Evolutionary conservation across 2,113 vertebrate species (phyloP).

Genomic region (Pachypanchax playfairii): DNA sequence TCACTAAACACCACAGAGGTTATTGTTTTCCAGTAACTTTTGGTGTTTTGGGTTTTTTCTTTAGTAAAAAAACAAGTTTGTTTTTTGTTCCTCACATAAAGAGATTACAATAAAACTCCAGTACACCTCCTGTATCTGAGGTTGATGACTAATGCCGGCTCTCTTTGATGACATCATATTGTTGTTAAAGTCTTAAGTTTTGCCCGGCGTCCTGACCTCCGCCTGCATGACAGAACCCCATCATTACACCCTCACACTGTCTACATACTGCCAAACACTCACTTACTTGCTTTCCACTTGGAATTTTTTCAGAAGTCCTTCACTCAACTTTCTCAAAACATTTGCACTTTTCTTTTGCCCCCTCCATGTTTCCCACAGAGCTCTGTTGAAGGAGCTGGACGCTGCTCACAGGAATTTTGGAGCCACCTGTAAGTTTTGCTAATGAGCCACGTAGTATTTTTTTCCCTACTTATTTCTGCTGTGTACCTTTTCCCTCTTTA

Average conservation of each 20-base stretch:
- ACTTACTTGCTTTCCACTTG: slow-evolving; percentile 57
- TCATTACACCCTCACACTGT: slow-evolving; percentile 73
- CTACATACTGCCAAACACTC: slow-evolving; percentile 61
- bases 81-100: slow-evolving; percentile 63
- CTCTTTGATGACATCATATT: slow-evolving; percentile 80
- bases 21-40: slow-evolving; percentile 2
- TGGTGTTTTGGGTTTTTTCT: slow-evolving; percentile 10
- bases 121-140: slow-evolving; percentile 61
- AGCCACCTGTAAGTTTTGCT: slow-evolving; percentile 56
- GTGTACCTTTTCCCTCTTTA: slow-evolving; percentile 25
- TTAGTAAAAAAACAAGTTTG: slow-evolving; percentile 42
- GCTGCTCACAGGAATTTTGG: slow-evolving; percentile 21
- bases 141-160: slow-evolving; percentile 73
- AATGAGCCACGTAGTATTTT: slow-evolving; percentile 35
- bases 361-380: slow-evolving; percentile 61
- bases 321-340: slow-evolving; percentile 39
- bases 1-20: not conserved
- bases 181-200: slow-evolving; percentile 63
- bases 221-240: slow-evolving; percentile 64
- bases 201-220: slow-evolving; percentile 70
- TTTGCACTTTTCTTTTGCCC: slow-evolving; percentile 47
- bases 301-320: slow-evolving; percentile 44
- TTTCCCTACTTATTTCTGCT: slow-evolving; percentile 13
- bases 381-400: slow-evolving; percentile 38
- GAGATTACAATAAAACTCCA: slow-evolving; percentile 70